Evolutionary conservation across 2,797 vertebrate species (phyloP).

Genomic region (Graptemys geographica): DNA sequence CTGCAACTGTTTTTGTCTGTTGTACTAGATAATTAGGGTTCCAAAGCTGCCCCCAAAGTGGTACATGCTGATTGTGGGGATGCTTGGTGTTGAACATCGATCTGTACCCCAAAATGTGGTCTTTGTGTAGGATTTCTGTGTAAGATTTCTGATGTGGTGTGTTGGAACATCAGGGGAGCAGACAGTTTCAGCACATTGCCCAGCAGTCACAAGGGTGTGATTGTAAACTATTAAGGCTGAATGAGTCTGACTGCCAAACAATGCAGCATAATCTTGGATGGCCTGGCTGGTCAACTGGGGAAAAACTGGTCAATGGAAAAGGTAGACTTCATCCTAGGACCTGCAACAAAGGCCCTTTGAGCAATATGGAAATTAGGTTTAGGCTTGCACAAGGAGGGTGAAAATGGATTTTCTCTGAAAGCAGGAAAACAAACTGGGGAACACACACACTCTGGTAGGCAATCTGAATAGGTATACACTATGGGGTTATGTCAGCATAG

Average conservation of each 20-base stretch:
- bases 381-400: too few species aligned
- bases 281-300: too few species aligned
- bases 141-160: not conserved
- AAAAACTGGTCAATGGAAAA: too few species aligned
- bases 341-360: too few species aligned
- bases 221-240: not conserved
- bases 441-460: too few species aligned
- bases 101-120: not conserved
- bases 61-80: not conserved
- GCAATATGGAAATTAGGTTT: too few species aligned
- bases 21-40: not conserved
- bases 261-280: not conserved
- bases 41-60: not conserved
- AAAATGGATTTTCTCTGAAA: too few species aligned
- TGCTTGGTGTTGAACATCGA: not conserved
- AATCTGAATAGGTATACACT: too few species aligned
- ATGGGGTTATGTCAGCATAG: too few species aligned
- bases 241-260: not conserved
- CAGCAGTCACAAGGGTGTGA: not conserved
- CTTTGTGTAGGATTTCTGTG: not conserved
- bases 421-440: too few species aligned
- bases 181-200: not conserved
- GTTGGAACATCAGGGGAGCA: not conserved
- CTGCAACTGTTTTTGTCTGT: not conserved
- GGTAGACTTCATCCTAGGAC: too few species aligned